Conservation (phyloP, 2,113 vertebrate species). For the Nothobranchius furzeri region DNA sequence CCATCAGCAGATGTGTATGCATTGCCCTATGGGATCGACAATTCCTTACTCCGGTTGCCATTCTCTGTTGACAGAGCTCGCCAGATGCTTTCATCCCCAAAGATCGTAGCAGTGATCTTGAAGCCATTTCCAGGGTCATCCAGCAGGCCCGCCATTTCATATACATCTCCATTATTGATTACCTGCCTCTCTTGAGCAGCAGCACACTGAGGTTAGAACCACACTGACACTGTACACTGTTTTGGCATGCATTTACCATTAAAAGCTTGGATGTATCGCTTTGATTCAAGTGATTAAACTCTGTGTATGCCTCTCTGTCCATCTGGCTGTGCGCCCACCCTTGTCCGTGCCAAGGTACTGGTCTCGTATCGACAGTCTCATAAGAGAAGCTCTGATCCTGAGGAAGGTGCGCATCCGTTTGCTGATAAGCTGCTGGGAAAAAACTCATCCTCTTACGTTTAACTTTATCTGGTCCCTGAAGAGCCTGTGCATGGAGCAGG, state of each 20-base stretch:
- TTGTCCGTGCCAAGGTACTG: slow-evolving; percentile 83
- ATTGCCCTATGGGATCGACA: neutral
- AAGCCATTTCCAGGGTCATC: slow-evolving; percentile 92
- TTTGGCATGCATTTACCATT: slow-evolving; percentile 11
- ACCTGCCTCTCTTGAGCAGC: slow-evolving; percentile 83
- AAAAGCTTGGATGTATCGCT: slow-evolving; percentile 3
- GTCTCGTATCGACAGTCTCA: slow-evolving; percentile 90
- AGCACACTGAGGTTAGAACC: slow-evolving; percentile 66
- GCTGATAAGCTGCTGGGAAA: slow-evolving; percentile 91
- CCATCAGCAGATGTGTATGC: neutral
- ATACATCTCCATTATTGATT: slow-evolving; percentile 91
- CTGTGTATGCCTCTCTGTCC: neutral
- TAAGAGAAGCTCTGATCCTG: slow-evolving; percentile 91
- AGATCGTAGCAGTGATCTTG: slow-evolving; percentile 88
- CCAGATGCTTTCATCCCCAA: slow-evolving; percentile 91
- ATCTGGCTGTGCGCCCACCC: slow-evolving; percentile 12
- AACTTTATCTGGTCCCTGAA: slow-evolving; percentile 95
- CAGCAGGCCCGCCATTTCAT: slow-evolving; percentile 87
- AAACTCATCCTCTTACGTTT: slow-evolving; percentile 90
- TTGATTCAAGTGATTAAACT: slow-evolving; percentile 24
- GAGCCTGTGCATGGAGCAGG: slow-evolving; percentile 89
- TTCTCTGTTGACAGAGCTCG: slow-evolving; percentile 82
- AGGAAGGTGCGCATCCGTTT: slow-evolving; percentile 88
- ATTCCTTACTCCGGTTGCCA: neutral
- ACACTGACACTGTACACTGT: neutral